Base-by-base conservation (phyloP, 2,888 invertebrate genomes). In the Sepiola atlantica region DNA sequence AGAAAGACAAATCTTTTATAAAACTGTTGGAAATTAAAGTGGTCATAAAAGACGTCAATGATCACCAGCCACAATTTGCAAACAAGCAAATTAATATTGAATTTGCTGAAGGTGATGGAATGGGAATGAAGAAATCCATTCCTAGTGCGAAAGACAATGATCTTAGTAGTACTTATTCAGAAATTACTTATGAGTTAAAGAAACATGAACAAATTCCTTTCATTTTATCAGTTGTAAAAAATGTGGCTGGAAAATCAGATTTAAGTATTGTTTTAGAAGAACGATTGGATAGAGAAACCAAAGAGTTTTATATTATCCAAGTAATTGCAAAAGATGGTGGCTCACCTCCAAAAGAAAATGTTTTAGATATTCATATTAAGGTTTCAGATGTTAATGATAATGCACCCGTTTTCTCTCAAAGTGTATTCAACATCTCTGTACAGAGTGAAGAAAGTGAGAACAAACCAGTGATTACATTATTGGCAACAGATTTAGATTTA, bases 381-480 rank as follows among this genome's bases (percentile, higher is more conserved):
- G 54, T 95, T 16, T 35, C 32, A 93, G 95, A 95, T 94, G 91
- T 92, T 20, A 95, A 95, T 91, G 95, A 95, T 90, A 94, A 95
- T 93, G 55, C 90, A 45, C 95, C 95, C 12, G 28, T 90, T 93
- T 95, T 95, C 61, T 57, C 90, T 35, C 91, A 94, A 54, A 45
- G 45, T 55, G 45, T 91, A 24, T 90, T 21, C 94, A 94, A 90
- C 55, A 55, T 77, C n/a, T 94, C 94, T 94, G 55, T 94, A 20
- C 18, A 55, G 4, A 55, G 32, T 55, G 54, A 94, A 18, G 32
- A 55, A n/a, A n/a, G 18, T 18, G 54, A 90, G 32, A 91, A 91
- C 54, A 94, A 32, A 90, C 55, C 55, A 54, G 54, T 94, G 35
- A 55, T 94, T 28, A 16, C 77, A 28, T 77, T 94, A 16, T 90